phyloP scores from a whole-genome alignment of 2,888 invertebrate genomes.

The Polymixis flavicincta region DNA sequence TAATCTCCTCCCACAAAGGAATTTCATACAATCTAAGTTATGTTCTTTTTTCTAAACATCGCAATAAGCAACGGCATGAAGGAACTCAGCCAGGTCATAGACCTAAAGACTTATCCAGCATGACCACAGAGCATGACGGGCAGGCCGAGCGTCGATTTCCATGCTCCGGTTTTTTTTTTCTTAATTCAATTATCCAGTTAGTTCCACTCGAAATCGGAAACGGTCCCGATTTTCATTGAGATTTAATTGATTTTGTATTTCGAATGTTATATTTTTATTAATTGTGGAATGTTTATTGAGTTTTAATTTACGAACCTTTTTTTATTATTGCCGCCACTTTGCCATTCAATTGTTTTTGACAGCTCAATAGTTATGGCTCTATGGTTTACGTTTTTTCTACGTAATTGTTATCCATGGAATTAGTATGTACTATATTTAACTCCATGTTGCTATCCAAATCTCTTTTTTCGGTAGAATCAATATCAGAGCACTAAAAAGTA shows the following conservation, averaged over 20 bases:
- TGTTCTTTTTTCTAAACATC: constrained; percentile 54
- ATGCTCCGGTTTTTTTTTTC: constrained; percentile 65
- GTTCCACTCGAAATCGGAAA: constrained; percentile 54
- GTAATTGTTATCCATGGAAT: background rate
- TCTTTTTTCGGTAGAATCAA: constrained; percentile 5
- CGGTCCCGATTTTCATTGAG: constrained; percentile 61
- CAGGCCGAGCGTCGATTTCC: constrained; percentile 57
- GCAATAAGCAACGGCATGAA: constrained; percentile 51
- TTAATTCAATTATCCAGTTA: constrained; percentile 64
- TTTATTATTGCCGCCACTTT: constrained; percentile 23
- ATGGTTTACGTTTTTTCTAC: constrained; percentile 6
- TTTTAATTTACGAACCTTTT: constrained; percentile 8
- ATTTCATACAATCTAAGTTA: constrained; percentile 52
- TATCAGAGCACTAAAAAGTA: constrained; percentile 42
- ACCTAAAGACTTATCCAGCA: constrained; percentile 60
- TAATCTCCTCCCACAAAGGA: constrained; percentile 39
- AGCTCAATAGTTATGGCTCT: background rate
- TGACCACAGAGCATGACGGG: constrained; percentile 64
- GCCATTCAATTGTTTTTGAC: constrained; percentile 27
- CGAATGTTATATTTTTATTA: constrained; percentile 25
- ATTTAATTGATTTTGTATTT: constrained; percentile 56
- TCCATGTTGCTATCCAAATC: constrained; percentile 1
- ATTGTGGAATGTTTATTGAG: constrained; percentile 39
- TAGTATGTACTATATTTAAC: background rate
- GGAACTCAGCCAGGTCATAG: constrained; percentile 60